phyloP scores from a whole-genome alignment of 2,888 invertebrate genomes.

The Hyppa rectilinea region DNA sequence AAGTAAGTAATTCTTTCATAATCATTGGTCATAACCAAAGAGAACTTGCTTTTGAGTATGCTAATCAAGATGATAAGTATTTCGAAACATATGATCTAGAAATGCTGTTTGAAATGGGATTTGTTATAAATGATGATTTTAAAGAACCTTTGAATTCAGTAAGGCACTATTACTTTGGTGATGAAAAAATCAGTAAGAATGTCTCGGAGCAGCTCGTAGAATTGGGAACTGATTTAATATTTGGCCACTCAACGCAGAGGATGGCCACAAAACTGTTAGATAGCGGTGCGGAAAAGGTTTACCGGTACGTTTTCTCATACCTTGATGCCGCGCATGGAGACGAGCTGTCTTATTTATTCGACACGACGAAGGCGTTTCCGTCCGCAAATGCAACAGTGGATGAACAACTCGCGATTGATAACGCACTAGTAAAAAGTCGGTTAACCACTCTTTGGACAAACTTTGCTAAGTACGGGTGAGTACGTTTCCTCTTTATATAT shows the following conservation, averaged over 20 bases:
- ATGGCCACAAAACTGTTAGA: slow-evolving; percentile 38
- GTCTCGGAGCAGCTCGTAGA: slow-evolving; percentile 16
- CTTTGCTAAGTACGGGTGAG: slow-evolving; percentile 56
- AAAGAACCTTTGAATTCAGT: slow-evolving; percentile 24
- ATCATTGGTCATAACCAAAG: slow-evolving; percentile 46
- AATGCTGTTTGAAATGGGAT: slow-evolving; percentile 38
- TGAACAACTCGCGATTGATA: slow-evolving; percentile 51
- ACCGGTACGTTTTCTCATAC: slow-evolving; percentile 51
- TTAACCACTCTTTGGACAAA: slow-evolving; percentile 64
- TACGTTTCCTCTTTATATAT: no score
- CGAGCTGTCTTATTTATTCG: slow-evolving; percentile 58
- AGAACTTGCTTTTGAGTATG: slow-evolving; percentile 34
- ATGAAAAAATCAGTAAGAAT: slow-evolving; percentile 31
- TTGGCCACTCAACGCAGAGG: slow-evolving; percentile 47
- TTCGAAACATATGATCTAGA: slow-evolving; percentile 26
- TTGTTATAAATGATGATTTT: slow-evolving; percentile 36
- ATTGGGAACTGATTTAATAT: slow-evolving; percentile 46
- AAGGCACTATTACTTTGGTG: slow-evolving; percentile 45
- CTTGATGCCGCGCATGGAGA: slow-evolving; percentile 51
- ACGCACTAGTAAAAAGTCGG: slow-evolving; percentile 27
- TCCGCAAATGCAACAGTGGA: slow-evolving; percentile 24
- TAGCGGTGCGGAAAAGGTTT: slow-evolving; percentile 32
- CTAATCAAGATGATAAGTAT: slow-evolving; percentile 10
- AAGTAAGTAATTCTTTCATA: slow-evolving; percentile 22
- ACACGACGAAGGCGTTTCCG: not conserved